These are phyloP conservation scores for Pyxicephalus adspersus DNA, from an alignment of 2,113 vertebrate genomes.

Conservation along the genomic window DNA sequence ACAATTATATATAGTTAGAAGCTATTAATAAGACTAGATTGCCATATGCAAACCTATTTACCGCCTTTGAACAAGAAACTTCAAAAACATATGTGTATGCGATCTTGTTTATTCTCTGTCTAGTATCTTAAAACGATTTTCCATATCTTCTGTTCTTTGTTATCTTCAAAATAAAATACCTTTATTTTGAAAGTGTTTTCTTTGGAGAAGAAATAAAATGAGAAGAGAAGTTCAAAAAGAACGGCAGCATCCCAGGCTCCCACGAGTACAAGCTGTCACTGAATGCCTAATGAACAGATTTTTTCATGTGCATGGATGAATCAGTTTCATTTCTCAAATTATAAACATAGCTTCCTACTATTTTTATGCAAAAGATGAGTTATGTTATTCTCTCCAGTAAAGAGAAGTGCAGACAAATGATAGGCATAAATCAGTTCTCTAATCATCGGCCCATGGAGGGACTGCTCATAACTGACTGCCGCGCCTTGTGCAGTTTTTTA, in stretches of 20 bases:
- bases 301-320: slow-evolving; percentile 54
- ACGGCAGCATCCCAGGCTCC: slow-evolving; percentile 51
- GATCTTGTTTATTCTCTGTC: slow-evolving; percentile 27
- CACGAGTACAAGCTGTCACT: slow-evolving; percentile 56
- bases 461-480: slow-evolving; percentile 35
- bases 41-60: neutral
- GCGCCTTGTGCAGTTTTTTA: slow-evolving; percentile 39
- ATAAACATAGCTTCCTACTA: slow-evolving; percentile 56
- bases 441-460: slow-evolving; percentile 47
- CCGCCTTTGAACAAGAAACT: slow-evolving; percentile 15
- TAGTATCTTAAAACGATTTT: slow-evolving; percentile 31
- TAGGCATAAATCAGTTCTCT: slow-evolving; percentile 48
- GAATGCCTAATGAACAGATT: slow-evolving; percentile 55
- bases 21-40: slow-evolving; percentile 5
- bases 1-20: neutral
- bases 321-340: slow-evolving; percentile 56
- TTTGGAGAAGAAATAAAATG: slow-evolving; percentile 33
- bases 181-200: slow-evolving; percentile 53
- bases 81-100: slow-evolving; percentile 9
- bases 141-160: slow-evolving; percentile 44
- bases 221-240: slow-evolving; percentile 54
- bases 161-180: slow-evolving; percentile 47
- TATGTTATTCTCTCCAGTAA: slow-evolving; percentile 50
- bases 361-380: slow-evolving; percentile 55
- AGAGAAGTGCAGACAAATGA: slow-evolving; percentile 37